These are phyloP conservation scores for Larimichthys crocea DNA, from an alignment of 2,113 vertebrate species.

Conservation along the genomic window DNA sequence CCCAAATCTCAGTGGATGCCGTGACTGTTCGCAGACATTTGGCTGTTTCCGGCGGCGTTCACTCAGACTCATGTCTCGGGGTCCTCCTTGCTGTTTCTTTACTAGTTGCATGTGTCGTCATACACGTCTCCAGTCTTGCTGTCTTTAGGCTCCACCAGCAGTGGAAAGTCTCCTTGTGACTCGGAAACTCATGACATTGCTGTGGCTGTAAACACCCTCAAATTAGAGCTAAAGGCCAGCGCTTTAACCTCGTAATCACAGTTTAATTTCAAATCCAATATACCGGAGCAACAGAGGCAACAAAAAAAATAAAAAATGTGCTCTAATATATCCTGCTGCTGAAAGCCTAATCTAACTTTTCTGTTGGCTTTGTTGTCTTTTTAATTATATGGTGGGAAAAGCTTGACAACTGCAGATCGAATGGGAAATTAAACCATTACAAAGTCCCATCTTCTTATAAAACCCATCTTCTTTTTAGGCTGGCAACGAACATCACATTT, in stretches of 20 bases:
- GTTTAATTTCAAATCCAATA: neutral
- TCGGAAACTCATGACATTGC: neutral
- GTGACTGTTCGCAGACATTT: neutral
- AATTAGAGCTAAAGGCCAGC: neutral
- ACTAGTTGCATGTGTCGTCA: neutral
- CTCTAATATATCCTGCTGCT: neutral
- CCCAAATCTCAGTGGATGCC: neutral
- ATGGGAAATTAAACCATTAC: slow-evolving; percentile 22
- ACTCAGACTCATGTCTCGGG: neutral
- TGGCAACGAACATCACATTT: neutral
- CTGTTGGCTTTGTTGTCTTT: neutral
- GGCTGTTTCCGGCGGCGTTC: neutral
- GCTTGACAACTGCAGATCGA: neutral
- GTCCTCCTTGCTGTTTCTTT: neutral
- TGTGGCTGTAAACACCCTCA: neutral
- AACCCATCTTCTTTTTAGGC: slow-evolving; percentile 15
- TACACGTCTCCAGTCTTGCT: neutral
- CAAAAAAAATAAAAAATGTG: neutral
- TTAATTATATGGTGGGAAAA: neutral
- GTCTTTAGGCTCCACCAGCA: neutral
- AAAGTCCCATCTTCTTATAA: slow-evolving; percentile 14
- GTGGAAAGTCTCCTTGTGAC: neutral
- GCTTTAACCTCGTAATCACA: neutral
- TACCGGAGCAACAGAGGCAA: neutral
- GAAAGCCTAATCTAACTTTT: neutral